phyloP scores from a whole-genome alignment of 2,888 invertebrate species.

The Acanthosepion pharaonis region DNA sequence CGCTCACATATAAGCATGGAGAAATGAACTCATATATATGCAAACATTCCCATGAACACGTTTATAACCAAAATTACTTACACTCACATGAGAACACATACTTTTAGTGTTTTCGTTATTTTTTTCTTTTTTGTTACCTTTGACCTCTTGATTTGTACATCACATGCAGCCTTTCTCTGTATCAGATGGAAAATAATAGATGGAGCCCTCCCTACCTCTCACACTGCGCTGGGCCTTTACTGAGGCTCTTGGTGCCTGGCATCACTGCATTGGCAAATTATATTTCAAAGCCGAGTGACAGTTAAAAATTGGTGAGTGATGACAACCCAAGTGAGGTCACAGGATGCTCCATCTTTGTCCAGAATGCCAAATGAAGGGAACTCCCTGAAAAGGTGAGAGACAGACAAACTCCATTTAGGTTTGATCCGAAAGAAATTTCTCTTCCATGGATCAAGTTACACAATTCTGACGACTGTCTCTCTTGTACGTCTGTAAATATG shows the following conservation, averaged over 20 bases:
- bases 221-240: not conserved
- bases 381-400: conserved; percentile 1
- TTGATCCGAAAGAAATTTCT: not conserved
- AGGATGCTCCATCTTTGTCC: not conserved
- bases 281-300: conserved; percentile 15
- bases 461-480: not conserved
- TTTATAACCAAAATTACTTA: not conserved
- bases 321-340: not conserved
- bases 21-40: not conserved
- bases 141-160: not conserved
- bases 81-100: not conserved
- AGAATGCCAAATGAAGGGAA: not conserved
- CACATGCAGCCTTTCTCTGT: not conserved
- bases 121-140: not conserved
- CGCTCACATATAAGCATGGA: not conserved
- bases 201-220: not conserved
- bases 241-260: not conserved
- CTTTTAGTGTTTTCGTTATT: not conserved
- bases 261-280: not conserved
- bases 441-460: not conserved
- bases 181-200: conserved; percentile 24
- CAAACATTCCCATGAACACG: not conserved
- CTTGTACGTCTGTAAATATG: not conserved
- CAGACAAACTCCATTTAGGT: not conserved
- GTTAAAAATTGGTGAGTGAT: not conserved